phyloP scores from a whole-genome alignment of 2,113 vertebrate species.

The Campylorhamphus procurvoides region DNA sequence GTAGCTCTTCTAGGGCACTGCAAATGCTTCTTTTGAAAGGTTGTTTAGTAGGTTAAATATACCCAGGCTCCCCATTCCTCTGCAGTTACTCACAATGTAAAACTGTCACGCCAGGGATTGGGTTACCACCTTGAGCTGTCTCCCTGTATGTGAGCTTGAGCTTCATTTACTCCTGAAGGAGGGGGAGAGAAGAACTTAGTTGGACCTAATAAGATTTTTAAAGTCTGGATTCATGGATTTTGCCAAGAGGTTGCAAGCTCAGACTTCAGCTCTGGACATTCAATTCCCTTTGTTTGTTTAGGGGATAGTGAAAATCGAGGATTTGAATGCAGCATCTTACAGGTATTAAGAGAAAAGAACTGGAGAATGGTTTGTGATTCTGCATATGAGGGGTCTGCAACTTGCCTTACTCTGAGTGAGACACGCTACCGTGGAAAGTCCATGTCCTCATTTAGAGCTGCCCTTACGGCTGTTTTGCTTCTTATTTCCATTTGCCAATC shows the following conservation, averaged over 20 bases:
- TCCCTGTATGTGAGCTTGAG: background rate
- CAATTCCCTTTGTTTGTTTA: background rate
- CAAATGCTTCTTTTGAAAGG: conserved; percentile 38
- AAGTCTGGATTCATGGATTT: background rate
- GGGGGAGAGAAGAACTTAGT: background rate
- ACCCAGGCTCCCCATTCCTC: conserved; percentile 77
- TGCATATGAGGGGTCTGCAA: background rate
- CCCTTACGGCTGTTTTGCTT: background rate
- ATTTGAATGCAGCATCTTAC: background rate
- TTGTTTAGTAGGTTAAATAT: conserved; percentile 75
- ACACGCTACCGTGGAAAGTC: background rate
- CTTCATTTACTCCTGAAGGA: background rate
- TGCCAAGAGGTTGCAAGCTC: background rate
- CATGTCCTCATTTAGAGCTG: background rate
- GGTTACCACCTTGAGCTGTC: conserved; percentile 64
- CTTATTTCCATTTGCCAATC: background rate
- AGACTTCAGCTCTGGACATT: background rate
- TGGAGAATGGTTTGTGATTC: background rate
- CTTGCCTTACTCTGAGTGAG: accelerated
- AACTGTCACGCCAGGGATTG: conserved; percentile 65
- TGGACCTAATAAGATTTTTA: background rate
- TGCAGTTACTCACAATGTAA: conserved; percentile 74
- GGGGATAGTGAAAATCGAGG: background rate
- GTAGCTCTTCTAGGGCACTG: background rate
- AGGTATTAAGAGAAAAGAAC: background rate